Evolutionary conservation across 2,888 invertebrate species (phyloP).

Genomic region (Andrena chrysosceles): DNA sequence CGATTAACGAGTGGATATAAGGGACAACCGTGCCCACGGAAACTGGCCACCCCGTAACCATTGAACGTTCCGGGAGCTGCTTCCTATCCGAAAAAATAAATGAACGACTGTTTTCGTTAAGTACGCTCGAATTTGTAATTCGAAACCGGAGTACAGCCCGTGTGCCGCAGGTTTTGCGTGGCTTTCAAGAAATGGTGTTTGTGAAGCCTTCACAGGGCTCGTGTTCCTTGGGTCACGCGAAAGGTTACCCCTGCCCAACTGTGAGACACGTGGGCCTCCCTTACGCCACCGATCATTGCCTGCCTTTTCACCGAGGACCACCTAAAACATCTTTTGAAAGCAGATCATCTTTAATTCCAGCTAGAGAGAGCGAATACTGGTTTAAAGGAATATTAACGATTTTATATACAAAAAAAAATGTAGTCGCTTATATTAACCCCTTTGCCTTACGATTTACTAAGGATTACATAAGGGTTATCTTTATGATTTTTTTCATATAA

Average conservation of each 20-base stretch:
- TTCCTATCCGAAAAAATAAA: background rate
- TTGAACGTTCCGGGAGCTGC: background rate
- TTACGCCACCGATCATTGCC: conserved; percentile 23
- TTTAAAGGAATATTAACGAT: too few relatives aligned
- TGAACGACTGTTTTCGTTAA: conserved; percentile 29
- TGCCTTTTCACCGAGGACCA: conserved; percentile 35
- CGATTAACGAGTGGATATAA: background rate
- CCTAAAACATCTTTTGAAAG: background rate
- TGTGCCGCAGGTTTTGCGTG: conserved; percentile 20
- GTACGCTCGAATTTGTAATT: conserved; percentile 15
- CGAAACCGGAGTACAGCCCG: background rate
- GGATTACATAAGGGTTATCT: too few relatives aligned
- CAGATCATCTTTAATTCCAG: conserved; percentile 6
- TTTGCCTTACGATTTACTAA: too few relatives aligned
- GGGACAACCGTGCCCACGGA: background rate
- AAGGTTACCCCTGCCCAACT: conserved; percentile 75
- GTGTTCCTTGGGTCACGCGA: conserved; percentile 75
- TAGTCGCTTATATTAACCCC: too few relatives aligned
- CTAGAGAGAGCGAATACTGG: background rate
- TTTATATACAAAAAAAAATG: too few relatives aligned
- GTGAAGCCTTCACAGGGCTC: conserved; percentile 44
- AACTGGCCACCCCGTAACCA: background rate
- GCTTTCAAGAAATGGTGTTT: conserved; percentile 37
- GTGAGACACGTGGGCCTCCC: conserved; percentile 76
- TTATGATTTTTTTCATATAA: too few relatives aligned